phyloP scores from a whole-genome alignment of 1,140 invertebrate species.

The Tenebrio molitor region DNA sequence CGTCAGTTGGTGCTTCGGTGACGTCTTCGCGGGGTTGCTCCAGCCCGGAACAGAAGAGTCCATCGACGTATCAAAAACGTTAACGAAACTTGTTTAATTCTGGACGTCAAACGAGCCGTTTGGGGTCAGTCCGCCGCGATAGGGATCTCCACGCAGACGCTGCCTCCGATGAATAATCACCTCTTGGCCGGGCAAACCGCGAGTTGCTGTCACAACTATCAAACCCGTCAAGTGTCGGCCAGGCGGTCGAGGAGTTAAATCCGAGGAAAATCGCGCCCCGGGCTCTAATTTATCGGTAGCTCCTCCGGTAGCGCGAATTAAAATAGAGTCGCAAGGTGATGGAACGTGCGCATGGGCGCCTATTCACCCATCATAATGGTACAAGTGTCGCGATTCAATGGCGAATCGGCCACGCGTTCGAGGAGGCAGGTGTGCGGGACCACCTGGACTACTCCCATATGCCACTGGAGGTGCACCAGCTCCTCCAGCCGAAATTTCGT shows the following conservation, averaged over 20 bases:
- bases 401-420: conserved; percentile 43
- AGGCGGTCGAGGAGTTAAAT: not conserved
- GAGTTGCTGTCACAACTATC: not conserved
- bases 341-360: conserved; percentile 34
- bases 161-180: no score
- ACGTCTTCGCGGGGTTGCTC: no score
- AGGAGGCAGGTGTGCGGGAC: conserved; percentile 33
- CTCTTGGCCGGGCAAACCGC: not conserved
- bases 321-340: not conserved
- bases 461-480: conserved; percentile 5
- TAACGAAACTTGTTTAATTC: not conserved
- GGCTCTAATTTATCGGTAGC: conserved; percentile 2
- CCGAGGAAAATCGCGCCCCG: not conserved
- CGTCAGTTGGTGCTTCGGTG: no score
- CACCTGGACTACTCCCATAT: conserved; percentile 40
- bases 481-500: not conserved
- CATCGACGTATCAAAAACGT: no score
- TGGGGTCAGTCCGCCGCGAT: no score
- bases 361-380: conserved; percentile 23
- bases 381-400: conserved; percentile 47
- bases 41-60: no score
- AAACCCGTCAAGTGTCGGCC: no score
- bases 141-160: no score
- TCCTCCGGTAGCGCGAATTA: not conserved
- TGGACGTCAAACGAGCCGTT: no score